phyloP scores from a whole-genome alignment of 2,797 vertebrate genomes.

The Poecile montanus region DNA sequence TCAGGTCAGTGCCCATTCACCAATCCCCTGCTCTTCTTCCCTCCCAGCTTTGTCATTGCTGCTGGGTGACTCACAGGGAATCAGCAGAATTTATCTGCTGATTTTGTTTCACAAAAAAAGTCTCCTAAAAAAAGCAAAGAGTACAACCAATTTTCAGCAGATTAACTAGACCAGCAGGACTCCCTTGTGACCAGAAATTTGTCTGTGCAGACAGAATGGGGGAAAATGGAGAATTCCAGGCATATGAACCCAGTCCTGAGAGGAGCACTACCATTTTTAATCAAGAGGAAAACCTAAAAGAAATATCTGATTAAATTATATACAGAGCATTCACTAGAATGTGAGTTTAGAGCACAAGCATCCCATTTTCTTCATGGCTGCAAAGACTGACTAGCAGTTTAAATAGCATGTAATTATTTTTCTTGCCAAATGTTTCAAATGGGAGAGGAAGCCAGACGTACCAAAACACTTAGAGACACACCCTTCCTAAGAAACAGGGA shows the following conservation, averaged over 20 bases:
- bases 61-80: not conserved
- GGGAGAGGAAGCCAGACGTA: not conserved
- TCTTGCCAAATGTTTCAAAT: not conserved
- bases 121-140: slow-evolving; percentile 6
- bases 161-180: not conserved
- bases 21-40: rapidly evolving
- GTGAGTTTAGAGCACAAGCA: not conserved
- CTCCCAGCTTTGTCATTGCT: not conserved
- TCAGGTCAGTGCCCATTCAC: not conserved
- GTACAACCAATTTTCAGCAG: not conserved
- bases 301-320: not conserved
- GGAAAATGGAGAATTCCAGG: not conserved
- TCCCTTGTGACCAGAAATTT: not conserved
- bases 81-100: not conserved
- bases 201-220: not conserved
- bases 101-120: not conserved
- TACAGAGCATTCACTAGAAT: not conserved
- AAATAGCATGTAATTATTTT: not conserved
- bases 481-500: not conserved
- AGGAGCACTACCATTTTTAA: not conserved
- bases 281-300: not conserved
- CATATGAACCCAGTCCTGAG: not conserved
- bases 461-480: not conserved
- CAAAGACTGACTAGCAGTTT: not conserved
- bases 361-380: not conserved